Conservation (phyloP, 2,888 invertebrate species). For the Caenorhabditis becei region DNA sequence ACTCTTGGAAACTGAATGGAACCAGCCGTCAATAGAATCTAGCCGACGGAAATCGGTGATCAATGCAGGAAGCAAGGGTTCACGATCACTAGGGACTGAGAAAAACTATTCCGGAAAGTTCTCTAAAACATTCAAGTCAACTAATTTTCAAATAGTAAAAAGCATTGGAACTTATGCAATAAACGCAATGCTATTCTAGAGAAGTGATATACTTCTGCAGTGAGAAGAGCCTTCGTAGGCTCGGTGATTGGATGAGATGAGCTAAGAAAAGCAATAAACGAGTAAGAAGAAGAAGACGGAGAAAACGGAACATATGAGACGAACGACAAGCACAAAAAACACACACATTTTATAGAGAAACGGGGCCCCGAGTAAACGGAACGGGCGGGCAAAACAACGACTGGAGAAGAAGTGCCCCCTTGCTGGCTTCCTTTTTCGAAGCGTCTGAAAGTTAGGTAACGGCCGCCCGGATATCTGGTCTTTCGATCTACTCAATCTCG, state of each 20-base stretch:
- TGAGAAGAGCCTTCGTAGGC: neutral
- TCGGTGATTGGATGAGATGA: neutral
- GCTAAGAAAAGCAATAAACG: slow-evolving; percentile 12
- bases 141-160: too few species aligned
- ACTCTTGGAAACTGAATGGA: neutral
- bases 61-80: too few species aligned
- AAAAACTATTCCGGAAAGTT: too few species aligned
- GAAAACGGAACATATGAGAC: slow-evolving; percentile 11
- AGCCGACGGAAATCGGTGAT: neutral
- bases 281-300: slow-evolving; percentile 13
- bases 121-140: too few species aligned
- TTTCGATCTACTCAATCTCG: slow-evolving; percentile 5
- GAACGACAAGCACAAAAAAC: slow-evolving; percentile 5
- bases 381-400: slow-evolving; percentile 3
- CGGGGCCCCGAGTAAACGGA: neutral
- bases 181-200: too few species aligned
- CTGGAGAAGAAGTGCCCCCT: neutral
- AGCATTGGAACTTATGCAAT: too few species aligned
- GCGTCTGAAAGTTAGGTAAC: too few species aligned
- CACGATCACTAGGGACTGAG: too few species aligned
- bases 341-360: slow-evolving; percentile 9
- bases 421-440: too few species aligned
- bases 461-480: slow-evolving; percentile 6
- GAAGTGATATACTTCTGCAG: too few species aligned
- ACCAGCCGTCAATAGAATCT: neutral